phyloP scores from a whole-genome alignment of 1,140 invertebrate species.

The Cheumatopsyche charites region DNA sequence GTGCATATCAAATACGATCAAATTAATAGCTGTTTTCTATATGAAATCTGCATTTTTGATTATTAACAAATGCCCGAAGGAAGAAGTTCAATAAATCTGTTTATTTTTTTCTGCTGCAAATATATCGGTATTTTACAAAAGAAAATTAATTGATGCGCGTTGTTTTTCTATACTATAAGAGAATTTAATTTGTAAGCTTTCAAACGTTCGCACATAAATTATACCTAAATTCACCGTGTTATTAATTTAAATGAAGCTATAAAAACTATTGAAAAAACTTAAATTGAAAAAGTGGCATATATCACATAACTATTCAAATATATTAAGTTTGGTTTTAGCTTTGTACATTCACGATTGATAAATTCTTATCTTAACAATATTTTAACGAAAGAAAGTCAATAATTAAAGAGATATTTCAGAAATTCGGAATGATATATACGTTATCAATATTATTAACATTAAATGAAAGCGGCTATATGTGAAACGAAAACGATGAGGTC shows the following conservation, averaged over 20 bases:
- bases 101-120: not conserved
- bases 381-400: no score
- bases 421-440: no score
- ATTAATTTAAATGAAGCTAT: slow-evolving; percentile 12
- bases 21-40: not conserved
- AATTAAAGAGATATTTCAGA: no score
- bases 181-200: no score
- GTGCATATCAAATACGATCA: not conserved
- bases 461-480: no score
- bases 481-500: not conserved
- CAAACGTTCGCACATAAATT: no score
- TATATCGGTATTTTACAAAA: not conserved
- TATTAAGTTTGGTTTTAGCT: no score
- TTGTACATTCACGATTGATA: no score
- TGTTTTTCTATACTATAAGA: no score
- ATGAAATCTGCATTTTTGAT: slow-evolving; percentile 6
- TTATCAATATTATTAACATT: no score
- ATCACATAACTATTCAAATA: no score
- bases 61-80: not conserved
- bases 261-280: not conserved
- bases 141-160: not conserved
- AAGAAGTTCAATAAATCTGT: not conserved
- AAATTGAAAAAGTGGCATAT: not conserved
- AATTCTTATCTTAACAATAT: no score
- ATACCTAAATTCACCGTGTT: not conserved